Evolutionary conservation across 2,888 invertebrate genomes (phyloP), one percentile per base, ranked within the genome.

Genomic region (Subacronicta megacephala): DNA sequence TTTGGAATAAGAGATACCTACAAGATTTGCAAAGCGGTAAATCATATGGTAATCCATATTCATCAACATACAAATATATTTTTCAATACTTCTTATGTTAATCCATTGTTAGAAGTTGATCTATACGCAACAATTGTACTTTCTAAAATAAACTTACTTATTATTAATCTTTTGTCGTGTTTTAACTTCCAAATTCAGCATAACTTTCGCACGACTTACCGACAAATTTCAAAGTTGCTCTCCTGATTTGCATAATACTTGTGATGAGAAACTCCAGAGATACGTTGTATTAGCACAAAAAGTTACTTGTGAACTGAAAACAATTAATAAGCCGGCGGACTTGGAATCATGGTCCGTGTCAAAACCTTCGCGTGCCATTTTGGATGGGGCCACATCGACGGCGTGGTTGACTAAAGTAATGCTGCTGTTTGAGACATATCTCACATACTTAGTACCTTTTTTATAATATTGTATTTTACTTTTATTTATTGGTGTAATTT

Each of bases 271-370:
- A 58, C 52, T 54, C 41, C 10, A 38, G 46, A 41, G 56, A 57
- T 51, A 63, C 41, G 46, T 40, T 50, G 47, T 35, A 54, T 42
- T 57, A 43, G 53, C 36, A 57, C 64, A 72, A 72, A 72, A 72
- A 72, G 64, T 68, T 41, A 38, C 29, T 57, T 42, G 47, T 51
- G 51, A 67, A 59, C 61, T 67, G 53, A 64, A 62, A 72, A 72
- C 72, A 72, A 72, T 71, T 72, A 72, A 64, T 72, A 68, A 59
- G 68, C 62, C 57, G 16, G 35, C 38, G 68, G 62, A 52, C 56
- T 54, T 41, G 42, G 26, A 45, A 46, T 61, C 57, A 45, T 57
- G 43, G 44, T 54, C 37, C 37, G 44, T 58, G 62, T 58, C 69
- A 61, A 46, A 68, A 63, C 56, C 59, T 58, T 59, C 57, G 58